Conservation (phyloP, 2,797 vertebrate species). For the Pygocentrus nattereri region DNA sequence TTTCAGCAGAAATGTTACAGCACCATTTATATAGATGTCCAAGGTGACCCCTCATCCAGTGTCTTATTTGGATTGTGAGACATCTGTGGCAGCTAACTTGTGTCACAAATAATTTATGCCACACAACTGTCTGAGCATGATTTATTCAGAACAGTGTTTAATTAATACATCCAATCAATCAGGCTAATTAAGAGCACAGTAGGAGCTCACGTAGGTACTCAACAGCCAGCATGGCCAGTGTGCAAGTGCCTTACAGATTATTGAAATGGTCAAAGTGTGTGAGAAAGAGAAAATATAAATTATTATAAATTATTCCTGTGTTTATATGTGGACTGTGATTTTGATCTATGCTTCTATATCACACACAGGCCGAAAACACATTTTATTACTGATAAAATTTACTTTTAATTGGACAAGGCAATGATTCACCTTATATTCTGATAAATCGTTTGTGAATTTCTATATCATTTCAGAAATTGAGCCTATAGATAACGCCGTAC, state of each 20-base stretch:
- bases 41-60: slow-evolving; percentile 53
- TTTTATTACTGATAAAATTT: too few relatives aligned
- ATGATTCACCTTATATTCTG: too few relatives aligned
- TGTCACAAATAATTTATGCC: slow-evolving; percentile 57
- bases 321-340: too few relatives aligned
- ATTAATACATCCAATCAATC: slow-evolving; percentile 67
- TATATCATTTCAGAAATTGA: too few relatives aligned
- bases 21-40: slow-evolving; percentile 5
- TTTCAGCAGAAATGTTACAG: not conserved
- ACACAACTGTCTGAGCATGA: slow-evolving; percentile 57
- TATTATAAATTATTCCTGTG: too few relatives aligned
- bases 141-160: slow-evolving; percentile 62
- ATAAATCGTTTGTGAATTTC: too few relatives aligned
- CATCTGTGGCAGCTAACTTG: slow-evolving; percentile 43
- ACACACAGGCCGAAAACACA: too few relatives aligned
- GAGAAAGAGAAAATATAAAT: too few relatives aligned
- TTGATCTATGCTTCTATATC: too few relatives aligned
- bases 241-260: slow-evolving; percentile 25
- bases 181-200: slow-evolving; percentile 63
- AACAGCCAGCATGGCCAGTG: slow-evolving; percentile 44
- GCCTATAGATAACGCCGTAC: too few relatives aligned
- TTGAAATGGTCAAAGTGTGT: not conserved
- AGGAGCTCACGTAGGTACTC: slow-evolving; percentile 54
- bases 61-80: slow-evolving; percentile 45
- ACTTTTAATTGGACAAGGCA: too few relatives aligned